A percentile compares a stretch with the other conserved stretches of the same genome.
phyloP scores from a whole-genome alignment of 1,140 invertebrate species.

The Drosophila virilis region DNA sequence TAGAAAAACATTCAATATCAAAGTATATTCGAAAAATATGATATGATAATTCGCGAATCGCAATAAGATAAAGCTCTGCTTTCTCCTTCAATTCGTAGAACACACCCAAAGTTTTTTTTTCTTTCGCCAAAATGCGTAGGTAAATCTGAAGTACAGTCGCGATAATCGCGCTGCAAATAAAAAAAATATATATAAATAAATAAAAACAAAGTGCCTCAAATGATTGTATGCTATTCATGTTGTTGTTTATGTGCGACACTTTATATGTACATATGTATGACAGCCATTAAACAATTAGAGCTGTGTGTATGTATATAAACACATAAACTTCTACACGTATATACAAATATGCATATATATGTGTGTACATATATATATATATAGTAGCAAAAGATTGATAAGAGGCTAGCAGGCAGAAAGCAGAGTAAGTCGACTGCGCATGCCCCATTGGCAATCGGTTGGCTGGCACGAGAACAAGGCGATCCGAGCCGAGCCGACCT shows the following conservation, averaged over 20 bases:
- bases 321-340: not conserved
- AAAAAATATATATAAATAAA: slow-evolving; percentile 14
- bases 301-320: slow-evolving; percentile 13
- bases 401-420: slow-evolving; percentile 21
- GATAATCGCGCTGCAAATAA: slow-evolving; percentile 39
- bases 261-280: slow-evolving; percentile 31
- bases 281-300: slow-evolving; percentile 69
- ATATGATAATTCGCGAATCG: too few relatives aligned
- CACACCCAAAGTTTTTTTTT: not conserved
- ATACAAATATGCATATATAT: not conserved
- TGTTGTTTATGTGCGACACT: slow-evolving; percentile 32
- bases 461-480: slow-evolving; percentile 5
- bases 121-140: not conserved
- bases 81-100: not conserved
- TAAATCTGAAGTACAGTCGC: slow-evolving; percentile 19
- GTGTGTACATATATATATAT: not conserved
- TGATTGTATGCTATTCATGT: slow-evolving; percentile 28
- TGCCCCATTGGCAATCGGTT: slow-evolving; percentile 28
- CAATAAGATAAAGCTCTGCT: too few relatives aligned
- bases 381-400: slow-evolving; percentile 41
- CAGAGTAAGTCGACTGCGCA: slow-evolving; percentile 31
- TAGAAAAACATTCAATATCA: too few relatives aligned
- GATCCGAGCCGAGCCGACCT: slow-evolving; percentile 47
- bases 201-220: slow-evolving; percentile 6
- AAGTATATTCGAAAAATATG: too few relatives aligned